phyloP scores from a whole-genome alignment of 2,113 vertebrate genomes.

The Malurus melanocephalus region DNA sequence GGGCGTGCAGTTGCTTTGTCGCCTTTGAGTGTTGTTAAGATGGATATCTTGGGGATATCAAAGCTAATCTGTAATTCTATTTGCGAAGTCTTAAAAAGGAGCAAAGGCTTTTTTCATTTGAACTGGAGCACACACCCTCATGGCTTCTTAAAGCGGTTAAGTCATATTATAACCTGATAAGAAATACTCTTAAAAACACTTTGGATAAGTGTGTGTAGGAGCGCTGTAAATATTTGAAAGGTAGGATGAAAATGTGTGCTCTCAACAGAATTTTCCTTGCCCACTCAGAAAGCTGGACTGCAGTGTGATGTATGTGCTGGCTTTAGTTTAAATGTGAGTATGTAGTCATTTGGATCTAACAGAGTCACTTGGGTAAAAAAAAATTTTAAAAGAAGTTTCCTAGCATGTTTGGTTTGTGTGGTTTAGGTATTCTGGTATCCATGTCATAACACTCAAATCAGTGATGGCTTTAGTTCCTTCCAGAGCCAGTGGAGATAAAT shows the following conservation, averaged over 20 bases:
- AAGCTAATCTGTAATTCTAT: neutral
- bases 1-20: neutral
- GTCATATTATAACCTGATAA: neutral
- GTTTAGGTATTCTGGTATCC: neutral
- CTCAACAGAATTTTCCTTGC: neutral
- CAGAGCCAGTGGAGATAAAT: neutral
- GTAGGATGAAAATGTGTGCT: neutral
- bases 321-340: neutral
- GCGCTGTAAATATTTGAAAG: neutral
- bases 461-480: neutral
- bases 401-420: neutral
- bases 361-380: fast-evolving
- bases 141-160: neutral
- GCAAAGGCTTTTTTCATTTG: neutral
- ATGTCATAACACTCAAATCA: neutral
- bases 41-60: neutral
- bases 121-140: neutral
- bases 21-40: neutral
- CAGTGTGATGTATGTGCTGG: neutral
- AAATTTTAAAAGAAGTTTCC: fast-evolving
- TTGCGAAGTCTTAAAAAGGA: neutral
- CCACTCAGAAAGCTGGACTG: neutral
- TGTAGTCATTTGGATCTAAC: neutral
- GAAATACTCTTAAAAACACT: neutral
- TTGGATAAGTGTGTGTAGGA: neutral